A percentile compares a stretch with the other conserved stretches of the same genome.
Evolutionary conservation across 2,797 vertebrate species (phyloP).

Genomic region (Paedocypris micromegethes): DNA sequence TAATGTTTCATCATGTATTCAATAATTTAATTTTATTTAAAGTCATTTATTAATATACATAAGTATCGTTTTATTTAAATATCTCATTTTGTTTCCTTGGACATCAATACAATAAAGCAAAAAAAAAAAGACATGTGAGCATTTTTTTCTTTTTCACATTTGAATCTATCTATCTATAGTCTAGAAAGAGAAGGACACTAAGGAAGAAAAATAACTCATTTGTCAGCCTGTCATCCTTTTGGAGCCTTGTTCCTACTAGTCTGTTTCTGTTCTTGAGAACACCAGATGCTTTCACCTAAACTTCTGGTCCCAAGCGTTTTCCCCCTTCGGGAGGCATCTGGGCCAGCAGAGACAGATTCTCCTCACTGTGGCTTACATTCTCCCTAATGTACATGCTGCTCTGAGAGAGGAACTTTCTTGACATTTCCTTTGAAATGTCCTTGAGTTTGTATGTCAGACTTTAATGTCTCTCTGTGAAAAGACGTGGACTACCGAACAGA

Average conservation of each 20-base stretch:
- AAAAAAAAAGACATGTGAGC: no score
- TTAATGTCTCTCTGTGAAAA: background rate
- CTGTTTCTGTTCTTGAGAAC: background rate
- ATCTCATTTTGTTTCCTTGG: no score
- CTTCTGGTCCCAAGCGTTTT: background rate
- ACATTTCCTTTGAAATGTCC: conserved; percentile 6
- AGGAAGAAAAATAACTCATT: no score
- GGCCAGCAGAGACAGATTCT: conserved; percentile 3
- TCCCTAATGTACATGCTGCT: background rate
- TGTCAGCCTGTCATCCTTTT: background rate
- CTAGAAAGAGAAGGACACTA: no score
- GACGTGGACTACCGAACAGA: no score
- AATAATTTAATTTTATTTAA: no score
- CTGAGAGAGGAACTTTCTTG: conserved; percentile 1
- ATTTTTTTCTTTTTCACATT: no score
- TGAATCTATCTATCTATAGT: no score
- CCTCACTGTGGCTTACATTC: background rate
- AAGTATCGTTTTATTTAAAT: no score
- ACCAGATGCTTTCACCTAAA: background rate
- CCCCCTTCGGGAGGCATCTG: background rate
- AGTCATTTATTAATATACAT: no score
- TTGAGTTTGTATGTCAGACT: background rate
- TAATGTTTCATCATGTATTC: no score
- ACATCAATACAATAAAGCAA: no score
- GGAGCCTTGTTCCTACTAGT: background rate